phyloP scores from a whole-genome alignment of 2,888 invertebrate genomes.

The Geotrupes spiniger region DNA sequence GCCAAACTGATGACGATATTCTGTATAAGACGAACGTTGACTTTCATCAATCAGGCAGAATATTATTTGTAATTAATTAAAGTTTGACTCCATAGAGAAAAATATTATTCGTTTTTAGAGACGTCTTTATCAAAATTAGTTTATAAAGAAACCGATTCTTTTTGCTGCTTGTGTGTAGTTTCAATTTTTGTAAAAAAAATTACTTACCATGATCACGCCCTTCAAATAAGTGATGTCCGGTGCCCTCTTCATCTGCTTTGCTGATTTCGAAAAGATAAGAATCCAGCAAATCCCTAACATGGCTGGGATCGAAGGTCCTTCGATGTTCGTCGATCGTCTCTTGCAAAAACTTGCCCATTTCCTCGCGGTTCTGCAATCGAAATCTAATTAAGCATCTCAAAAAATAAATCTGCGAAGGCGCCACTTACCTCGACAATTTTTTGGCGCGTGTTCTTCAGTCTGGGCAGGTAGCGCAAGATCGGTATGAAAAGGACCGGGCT shows the following conservation, averaged over 20 bases:
- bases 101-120: no score
- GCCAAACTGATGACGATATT: no score
- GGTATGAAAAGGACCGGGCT: slow-evolving; percentile 83
- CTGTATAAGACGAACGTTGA: no score
- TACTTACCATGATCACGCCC: slow-evolving; percentile 80
- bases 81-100: no score
- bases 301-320: slow-evolving; percentile 68
- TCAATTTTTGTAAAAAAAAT: background rate
- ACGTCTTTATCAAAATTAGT: no score
- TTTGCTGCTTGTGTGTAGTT: no score
- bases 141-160: no score
- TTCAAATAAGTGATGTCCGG: slow-evolving; percentile 71
- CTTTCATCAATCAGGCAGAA: no score
- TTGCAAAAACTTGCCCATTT: slow-evolving; percentile 83
- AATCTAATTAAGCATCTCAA: slow-evolving; percentile 16
- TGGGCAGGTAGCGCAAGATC: slow-evolving; percentile 64
- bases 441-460: slow-evolving; percentile 51
- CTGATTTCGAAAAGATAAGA: slow-evolving; percentile 83
- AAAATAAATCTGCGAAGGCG: background rate
- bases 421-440: slow-evolving; percentile 55
- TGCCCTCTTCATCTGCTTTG: slow-evolving; percentile 75
- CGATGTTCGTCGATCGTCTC: slow-evolving; percentile 81
- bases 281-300: slow-evolving; percentile 81
- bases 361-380: slow-evolving; percentile 64
- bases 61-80: no score